A percentile compares a stretch with the other conserved stretches of the same genome.
phyloP scores from a whole-genome alignment of 1,140 invertebrate species.

The Macrobrachium nipponense region DNA sequence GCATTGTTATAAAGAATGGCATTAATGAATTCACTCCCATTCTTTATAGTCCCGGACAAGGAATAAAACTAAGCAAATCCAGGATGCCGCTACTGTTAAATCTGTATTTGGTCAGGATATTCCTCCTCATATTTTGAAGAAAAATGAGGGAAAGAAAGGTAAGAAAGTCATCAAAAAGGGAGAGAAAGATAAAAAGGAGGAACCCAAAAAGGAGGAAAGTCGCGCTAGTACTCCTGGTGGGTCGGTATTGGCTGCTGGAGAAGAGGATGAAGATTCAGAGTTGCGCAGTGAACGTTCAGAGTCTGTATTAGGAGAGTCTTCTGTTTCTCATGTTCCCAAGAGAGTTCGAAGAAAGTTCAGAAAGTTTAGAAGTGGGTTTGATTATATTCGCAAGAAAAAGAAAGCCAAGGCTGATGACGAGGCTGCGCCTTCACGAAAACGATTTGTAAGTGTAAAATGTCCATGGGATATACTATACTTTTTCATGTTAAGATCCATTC shows the following conservation, averaged over 20 bases:
- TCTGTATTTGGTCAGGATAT: conserved; percentile 65
- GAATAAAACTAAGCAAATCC: conserved; percentile 80
- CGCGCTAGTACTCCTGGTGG: conserved; percentile 53
- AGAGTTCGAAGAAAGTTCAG: conserved; percentile 68
- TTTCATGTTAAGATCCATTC: no score
- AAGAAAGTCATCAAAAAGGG: conserved; percentile 61
- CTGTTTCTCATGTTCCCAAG: conserved; percentile 38
- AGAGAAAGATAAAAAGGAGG: conserved; percentile 64
- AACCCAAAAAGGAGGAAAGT: conserved; percentile 41
- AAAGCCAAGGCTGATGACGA: conserved; percentile 68
- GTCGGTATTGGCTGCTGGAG: conserved; percentile 67
- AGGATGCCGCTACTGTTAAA: conserved; percentile 79
- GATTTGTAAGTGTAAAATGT: conserved; percentile 46
- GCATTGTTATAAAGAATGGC: conserved; percentile 72
- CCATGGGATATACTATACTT: neutral
- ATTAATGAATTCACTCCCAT: conserved; percentile 78
- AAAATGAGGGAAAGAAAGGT: conserved; percentile 42
- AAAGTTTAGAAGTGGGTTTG: conserved; percentile 81
- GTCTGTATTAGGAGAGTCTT: conserved; percentile 46
- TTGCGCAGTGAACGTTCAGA: conserved; percentile 55
- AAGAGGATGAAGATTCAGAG: conserved; percentile 69
- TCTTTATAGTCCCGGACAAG: conserved; percentile 79
- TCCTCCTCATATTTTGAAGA: conserved; percentile 44
- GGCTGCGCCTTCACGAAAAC: conserved; percentile 45
- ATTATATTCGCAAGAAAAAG: conserved; percentile 90